These are phyloP conservation scores for Gymnosoma rotundatum DNA, from an alignment of 2,888 invertebrate genomes.

Conservation along the genomic window DNA sequence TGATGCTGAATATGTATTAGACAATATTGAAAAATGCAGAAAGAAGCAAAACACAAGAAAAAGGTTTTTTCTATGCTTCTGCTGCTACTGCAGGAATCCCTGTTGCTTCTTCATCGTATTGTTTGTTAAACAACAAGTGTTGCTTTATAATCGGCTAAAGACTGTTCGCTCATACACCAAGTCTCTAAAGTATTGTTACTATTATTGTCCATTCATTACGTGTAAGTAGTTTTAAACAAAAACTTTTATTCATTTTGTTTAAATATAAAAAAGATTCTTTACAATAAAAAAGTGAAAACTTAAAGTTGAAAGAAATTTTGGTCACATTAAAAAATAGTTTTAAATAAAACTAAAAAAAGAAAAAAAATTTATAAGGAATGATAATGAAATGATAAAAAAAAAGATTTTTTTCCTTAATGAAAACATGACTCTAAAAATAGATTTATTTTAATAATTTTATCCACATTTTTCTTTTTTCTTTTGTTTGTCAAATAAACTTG, in stretches of 20 bases:
- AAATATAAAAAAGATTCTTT: conserved; percentile 1
- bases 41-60: background rate
- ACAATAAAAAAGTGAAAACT: background rate
- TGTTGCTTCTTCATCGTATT: background rate
- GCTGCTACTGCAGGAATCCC: background rate
- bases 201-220: conserved; percentile 19
- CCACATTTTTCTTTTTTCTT: too few relatives aligned
- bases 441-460: too few relatives aligned
- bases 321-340: background rate
- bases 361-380: background rate
- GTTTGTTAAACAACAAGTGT: conserved; percentile 50
- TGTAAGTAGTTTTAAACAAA: conserved; percentile 28
- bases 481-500: conserved; percentile 13
- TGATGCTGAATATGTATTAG: conserved; percentile 28
- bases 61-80: background rate
- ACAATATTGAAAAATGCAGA: conserved; percentile 36
- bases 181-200: conserved; percentile 31
- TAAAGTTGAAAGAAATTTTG: conserved; percentile 4
- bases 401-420: background rate
- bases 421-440: background rate
- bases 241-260: conserved; percentile 3
- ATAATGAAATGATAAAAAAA: background rate
- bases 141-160: conserved; percentile 5
- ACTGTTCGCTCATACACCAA: conserved; percentile 19
- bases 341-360: background rate